phyloP scores from a whole-genome alignment of 2,888 invertebrate genomes.

The Muscina levida region DNA sequence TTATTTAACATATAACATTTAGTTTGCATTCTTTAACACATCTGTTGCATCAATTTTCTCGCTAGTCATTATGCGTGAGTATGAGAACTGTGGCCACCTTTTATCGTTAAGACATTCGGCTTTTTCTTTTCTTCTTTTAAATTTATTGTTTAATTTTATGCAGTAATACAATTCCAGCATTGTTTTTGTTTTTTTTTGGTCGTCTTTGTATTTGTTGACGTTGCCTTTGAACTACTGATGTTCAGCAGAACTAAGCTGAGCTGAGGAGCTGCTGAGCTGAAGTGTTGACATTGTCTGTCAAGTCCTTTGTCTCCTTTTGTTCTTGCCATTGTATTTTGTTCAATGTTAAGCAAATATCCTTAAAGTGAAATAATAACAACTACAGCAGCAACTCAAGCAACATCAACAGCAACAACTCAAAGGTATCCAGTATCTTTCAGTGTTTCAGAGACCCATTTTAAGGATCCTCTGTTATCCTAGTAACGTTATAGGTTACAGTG shows the following conservation, averaged over 20 bases:
- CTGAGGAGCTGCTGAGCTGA: not conserved
- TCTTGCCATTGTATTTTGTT: conserved; percentile 1
- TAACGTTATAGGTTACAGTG: no score
- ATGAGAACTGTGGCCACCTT: no score
- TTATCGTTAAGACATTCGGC: no score
- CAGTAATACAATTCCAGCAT: not conserved
- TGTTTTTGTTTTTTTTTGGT: conserved; percentile 1
- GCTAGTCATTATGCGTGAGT: no score
- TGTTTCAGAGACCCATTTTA: no score
- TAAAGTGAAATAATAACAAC: not conserved
- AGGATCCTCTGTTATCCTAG: no score
- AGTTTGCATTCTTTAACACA: no score
- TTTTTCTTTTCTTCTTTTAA: no score
- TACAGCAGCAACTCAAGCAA: not conserved
- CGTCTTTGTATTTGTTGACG: not conserved
- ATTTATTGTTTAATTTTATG: conserved; percentile 6
- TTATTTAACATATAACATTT: no score
- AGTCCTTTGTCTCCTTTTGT: not conserved
- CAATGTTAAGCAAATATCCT: conserved; percentile 15
- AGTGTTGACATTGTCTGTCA: conserved; percentile 25
- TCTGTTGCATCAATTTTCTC: no score
- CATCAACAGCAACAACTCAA: not conserved
- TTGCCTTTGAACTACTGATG: not conserved
- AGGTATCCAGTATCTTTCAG: no score
- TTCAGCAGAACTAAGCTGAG: not conserved